Evolutionary conservation across 2,888 invertebrate species (phyloP).

Genomic region (Malacosoma neustria): DNA sequence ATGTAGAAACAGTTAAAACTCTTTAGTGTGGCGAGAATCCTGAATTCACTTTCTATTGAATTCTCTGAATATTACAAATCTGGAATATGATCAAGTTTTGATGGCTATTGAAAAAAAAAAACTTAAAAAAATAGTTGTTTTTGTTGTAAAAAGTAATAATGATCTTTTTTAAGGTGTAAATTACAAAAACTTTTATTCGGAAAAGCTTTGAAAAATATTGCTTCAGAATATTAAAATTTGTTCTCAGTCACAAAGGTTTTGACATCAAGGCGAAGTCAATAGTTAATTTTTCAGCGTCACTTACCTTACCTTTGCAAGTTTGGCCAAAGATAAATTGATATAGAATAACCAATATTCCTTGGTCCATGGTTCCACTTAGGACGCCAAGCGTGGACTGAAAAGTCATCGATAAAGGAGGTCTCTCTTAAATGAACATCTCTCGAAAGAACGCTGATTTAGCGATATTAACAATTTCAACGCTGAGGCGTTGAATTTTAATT

Average conservation of each 20-base stretch:
- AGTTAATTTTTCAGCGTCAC: slow-evolving; percentile 28
- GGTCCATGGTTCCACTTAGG: slow-evolving; percentile 13
- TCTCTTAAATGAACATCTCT: slow-evolving; percentile 13
- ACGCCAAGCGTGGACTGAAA: slow-evolving; percentile 7
- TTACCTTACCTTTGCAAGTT: slow-evolving; percentile 26
- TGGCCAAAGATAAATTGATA: slow-evolving; percentile 27
- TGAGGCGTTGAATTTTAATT: slow-evolving; percentile 23
- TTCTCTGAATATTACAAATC: too few species aligned
- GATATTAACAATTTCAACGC: slow-evolving; percentile 27
- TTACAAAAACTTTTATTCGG: neutral
- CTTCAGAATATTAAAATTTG: slow-evolving; percentile 2
- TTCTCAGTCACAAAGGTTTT: slow-evolving; percentile 12
- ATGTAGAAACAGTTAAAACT: too few species aligned
- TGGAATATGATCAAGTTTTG: too few species aligned
- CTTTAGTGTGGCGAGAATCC: too few species aligned
- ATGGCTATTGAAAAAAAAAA: too few species aligned
- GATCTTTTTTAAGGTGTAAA: neutral
- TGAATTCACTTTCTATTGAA: too few species aligned
- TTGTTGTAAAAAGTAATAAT: neutral
- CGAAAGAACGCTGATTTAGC: slow-evolving; percentile 26
- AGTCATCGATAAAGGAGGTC: slow-evolving; percentile 16
- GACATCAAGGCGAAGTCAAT: slow-evolving; percentile 13
- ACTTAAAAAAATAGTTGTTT: too few species aligned
- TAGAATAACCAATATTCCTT: slow-evolving; percentile 15
- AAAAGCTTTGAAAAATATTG: neutral